Percentiles rank a stretch among this genome's conserved stretches.
Evolutionary conservation across 2,888 invertebrate species (phyloP).

Genomic region (Euzophera pinguis): DNA sequence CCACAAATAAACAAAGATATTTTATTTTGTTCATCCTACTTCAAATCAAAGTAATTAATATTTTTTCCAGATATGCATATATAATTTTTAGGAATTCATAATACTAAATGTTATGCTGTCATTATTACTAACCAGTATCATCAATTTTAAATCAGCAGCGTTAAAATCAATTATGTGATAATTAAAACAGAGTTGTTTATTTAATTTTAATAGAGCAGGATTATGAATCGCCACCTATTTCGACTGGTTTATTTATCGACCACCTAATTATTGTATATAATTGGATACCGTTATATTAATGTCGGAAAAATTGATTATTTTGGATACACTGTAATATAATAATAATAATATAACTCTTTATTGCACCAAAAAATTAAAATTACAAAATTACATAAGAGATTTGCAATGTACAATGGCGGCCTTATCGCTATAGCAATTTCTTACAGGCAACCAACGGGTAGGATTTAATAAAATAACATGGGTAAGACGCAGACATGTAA

Average conservation of each 20-base stretch:
- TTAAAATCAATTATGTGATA: constrained; percentile 7
- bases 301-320: neutral
- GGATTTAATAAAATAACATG: too few relatives aligned
- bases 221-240: constrained; percentile 6
- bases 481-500: too few relatives aligned
- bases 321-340: neutral
- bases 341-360: too few relatives aligned
- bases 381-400: too few relatives aligned
- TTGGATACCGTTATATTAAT: neutral
- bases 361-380: too few relatives aligned
- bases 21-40: too few relatives aligned
- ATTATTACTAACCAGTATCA: constrained; percentile 3
- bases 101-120: neutral
- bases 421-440: too few relatives aligned
- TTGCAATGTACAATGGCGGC: too few relatives aligned
- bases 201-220: constrained; percentile 5
- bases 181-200: constrained; percentile 9
- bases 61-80: too few relatives aligned
- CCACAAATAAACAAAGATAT: too few relatives aligned
- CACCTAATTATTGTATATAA: neutral
- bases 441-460: too few relatives aligned
- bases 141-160: constrained; percentile 7
- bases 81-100: neutral
- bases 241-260: constrained; percentile 5
- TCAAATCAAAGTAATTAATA: too few relatives aligned